Conservation (phyloP, 2,113 vertebrate genomes). For the Myanophis thanlyinensis region DNA sequence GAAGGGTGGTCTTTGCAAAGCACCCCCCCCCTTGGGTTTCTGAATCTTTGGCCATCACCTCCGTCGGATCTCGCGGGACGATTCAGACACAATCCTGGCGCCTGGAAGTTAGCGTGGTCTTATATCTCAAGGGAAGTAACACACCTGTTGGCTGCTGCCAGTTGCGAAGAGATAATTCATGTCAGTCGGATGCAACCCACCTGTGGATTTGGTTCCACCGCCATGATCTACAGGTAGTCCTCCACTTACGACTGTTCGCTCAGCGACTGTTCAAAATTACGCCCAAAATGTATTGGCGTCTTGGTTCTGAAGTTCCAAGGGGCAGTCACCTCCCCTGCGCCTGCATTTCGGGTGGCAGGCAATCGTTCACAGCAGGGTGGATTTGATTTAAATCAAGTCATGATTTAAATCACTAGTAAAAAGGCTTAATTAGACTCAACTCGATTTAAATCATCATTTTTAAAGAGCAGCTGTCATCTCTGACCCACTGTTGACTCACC, state of each 20-base stretch:
- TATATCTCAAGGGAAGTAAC: too few species aligned
- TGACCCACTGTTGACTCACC: too few species aligned
- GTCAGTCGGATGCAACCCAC: not conserved
- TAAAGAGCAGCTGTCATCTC: too few species aligned
- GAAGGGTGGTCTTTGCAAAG: not conserved
- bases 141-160: accelerated
- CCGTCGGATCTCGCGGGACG: not conserved
- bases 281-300: not conserved
- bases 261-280: not conserved
- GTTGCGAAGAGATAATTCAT: not conserved
- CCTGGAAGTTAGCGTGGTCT: not conserved
- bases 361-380: too few species aligned
- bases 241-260: not conserved
- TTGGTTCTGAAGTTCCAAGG: too few species aligned
- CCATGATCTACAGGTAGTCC: not conserved
- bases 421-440: too few species aligned
- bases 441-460: too few species aligned
- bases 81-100: too few species aligned
- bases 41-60: not conserved
- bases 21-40: not conserved
- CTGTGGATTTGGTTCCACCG: not conserved
- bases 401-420: too few species aligned
- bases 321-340: too few species aligned
- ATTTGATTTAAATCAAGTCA: too few species aligned
- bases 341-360: not conserved